Conservation (phyloP, 2,113 vertebrate species). For the Leptocoma aspasia region DNA sequence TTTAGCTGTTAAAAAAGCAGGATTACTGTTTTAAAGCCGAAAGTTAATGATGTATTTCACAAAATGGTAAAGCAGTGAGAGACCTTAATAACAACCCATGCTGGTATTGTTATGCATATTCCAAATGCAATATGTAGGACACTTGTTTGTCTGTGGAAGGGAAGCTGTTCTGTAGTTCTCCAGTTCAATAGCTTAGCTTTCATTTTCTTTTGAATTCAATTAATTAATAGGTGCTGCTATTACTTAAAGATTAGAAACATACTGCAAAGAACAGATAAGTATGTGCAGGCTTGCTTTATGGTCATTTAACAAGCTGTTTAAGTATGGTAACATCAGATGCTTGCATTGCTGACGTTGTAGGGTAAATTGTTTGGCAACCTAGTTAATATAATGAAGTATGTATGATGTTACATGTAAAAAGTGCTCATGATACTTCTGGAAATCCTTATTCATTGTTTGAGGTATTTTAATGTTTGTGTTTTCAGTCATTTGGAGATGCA, state of each 20-base stretch:
- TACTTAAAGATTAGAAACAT: background rate
- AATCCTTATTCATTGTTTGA: background rate
- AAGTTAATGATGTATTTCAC: background rate
- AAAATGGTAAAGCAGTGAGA: background rate
- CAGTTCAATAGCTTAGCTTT: background rate
- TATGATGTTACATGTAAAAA: background rate
- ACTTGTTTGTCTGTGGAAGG: background rate
- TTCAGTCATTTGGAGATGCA: background rate
- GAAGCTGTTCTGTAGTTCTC: background rate
- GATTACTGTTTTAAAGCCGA: background rate
- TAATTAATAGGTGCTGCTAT: background rate
- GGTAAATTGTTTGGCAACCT: background rate
- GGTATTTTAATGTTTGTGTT: background rate
- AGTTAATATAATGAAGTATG: background rate
- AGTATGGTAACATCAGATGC: background rate
- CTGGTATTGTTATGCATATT: background rate
- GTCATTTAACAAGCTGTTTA: background rate
- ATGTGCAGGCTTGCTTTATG: background rate
- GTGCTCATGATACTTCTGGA: background rate
- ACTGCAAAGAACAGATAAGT: background rate
- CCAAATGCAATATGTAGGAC: background rate
- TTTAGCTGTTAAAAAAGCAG: background rate
- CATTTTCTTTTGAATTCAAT: background rate
- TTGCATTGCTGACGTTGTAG: background rate
- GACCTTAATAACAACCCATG: background rate